These are phyloP conservation scores for Sinodicranocentrus sp. DNA, from an alignment of 2,888 invertebrate species.

Conservation along the genomic window DNA sequence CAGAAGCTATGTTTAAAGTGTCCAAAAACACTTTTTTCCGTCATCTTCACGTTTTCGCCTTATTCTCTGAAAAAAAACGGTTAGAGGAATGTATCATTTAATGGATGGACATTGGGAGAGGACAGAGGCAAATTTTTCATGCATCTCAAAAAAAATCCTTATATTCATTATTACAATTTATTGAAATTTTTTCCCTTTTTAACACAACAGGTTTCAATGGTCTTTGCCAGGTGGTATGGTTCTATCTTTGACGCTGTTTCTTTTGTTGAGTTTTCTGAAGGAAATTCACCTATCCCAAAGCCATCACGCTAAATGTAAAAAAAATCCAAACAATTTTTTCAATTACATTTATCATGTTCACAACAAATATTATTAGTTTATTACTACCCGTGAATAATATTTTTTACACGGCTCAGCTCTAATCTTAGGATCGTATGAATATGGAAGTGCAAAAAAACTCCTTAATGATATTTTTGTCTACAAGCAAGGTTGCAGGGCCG, in stretches of 20 bases:
- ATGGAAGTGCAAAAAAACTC: conserved; percentile 21
- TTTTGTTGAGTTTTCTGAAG: too few relatives aligned
- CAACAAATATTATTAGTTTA: too few relatives aligned
- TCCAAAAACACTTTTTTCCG: conserved; percentile 2
- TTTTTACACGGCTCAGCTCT: too few relatives aligned
- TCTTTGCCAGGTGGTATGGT: conserved; percentile 32
- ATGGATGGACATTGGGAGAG: background rate
- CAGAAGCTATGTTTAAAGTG: background rate
- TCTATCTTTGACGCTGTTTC: too few relatives aligned
- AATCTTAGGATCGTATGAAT: too few relatives aligned
- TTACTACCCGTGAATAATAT: conserved; percentile 7
- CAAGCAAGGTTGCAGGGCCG: conserved; percentile 10
- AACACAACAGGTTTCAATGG: conserved; percentile 45
- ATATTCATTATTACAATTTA: conserved; percentile 17
- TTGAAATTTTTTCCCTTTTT: conserved; percentile 9
- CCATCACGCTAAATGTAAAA: too few relatives aligned
- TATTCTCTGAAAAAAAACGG: background rate
- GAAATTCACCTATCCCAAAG: too few relatives aligned
- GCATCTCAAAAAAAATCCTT: conserved; percentile 28
- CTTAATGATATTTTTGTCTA: background rate
- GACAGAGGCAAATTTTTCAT: conserved; percentile 39
- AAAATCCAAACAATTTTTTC: background rate
- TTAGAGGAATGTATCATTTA: conserved; percentile 12
- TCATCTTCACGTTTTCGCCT: background rate
- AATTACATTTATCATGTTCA: background rate